Conservation (phyloP, 1,140 invertebrate species). For the Tachypleus tridentatus region DNA sequence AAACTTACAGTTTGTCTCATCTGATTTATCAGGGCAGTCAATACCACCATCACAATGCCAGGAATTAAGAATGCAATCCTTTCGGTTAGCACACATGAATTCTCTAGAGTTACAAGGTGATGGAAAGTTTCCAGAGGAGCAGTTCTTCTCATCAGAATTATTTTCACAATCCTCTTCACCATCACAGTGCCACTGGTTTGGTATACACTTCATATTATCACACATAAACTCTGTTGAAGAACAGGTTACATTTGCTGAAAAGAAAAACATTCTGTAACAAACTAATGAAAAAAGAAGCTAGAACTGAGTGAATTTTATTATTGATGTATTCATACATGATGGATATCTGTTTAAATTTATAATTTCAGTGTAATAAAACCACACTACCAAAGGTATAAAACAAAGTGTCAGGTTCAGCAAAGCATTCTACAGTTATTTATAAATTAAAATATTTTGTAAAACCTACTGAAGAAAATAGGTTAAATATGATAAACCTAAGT, state of each 20-base stretch:
- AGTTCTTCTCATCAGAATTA: conserved; percentile 22
- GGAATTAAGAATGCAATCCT: conserved; percentile 27
- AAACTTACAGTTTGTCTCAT: conserved; percentile 20
- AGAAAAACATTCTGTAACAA: background rate
- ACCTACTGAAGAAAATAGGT: no score
- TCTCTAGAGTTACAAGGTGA: conserved; percentile 7
- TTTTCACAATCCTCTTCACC: conserved; percentile 51
- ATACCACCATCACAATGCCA: conserved; percentile 32
- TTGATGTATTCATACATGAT: no score
- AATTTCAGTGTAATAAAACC: no score
- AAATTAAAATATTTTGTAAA: no score
- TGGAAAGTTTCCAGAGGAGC: background rate
- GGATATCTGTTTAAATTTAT: no score
- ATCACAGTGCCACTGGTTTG: conserved; percentile 89
- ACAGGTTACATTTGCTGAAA: conserved; percentile 34
- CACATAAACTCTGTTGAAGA: conserved; percentile 50
- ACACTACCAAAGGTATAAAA: no score
- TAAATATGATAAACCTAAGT: no score
- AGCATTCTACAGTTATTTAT: no score
- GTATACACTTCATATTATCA: conserved; percentile 43
- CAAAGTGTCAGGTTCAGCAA: no score
- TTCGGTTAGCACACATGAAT: conserved; percentile 27
- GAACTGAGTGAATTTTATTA: no score
- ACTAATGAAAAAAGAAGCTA: no score
- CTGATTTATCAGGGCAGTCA: conserved; percentile 26